A percentile compares a stretch with the other conserved stretches of the same genome.
Evolutionary conservation across 1,140 invertebrate species (phyloP).

Genomic region (Drosophila ogumai): DNA sequence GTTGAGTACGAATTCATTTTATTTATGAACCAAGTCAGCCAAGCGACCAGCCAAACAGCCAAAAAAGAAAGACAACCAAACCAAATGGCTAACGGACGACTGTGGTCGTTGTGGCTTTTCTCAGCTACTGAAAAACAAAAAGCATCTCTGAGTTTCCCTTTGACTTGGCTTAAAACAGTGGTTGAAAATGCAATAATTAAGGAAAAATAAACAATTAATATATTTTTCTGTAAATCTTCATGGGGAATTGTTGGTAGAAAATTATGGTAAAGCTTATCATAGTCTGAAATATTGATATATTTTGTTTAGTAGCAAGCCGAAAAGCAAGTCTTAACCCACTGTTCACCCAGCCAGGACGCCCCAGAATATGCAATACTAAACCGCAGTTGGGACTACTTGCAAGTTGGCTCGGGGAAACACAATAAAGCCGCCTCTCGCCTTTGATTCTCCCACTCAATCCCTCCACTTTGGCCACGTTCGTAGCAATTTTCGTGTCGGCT

Average conservation of each 20-base stretch:
- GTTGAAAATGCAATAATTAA: not conserved
- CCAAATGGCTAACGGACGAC: conserved; percentile 55
- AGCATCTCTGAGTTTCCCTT: conserved; percentile 7
- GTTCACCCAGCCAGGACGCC: conserved; percentile 16
- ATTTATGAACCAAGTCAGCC: conserved; percentile 79
- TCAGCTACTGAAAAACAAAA: conserved; percentile 36
- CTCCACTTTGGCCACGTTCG: conserved; percentile 51
- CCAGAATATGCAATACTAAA: conserved; percentile 49
- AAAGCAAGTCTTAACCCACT: conserved; percentile 33
- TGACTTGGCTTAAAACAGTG: conserved; percentile 5
- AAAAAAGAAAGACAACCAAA: conserved; percentile 50
- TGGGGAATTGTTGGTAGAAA: too few relatives aligned
- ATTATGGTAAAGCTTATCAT: too few relatives aligned
- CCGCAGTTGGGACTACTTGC: conserved; percentile 45
- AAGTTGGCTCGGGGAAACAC: conserved; percentile 28
- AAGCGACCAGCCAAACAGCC: conserved; percentile 67
- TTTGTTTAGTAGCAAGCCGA: too few relatives aligned
- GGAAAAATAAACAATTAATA: not conserved
- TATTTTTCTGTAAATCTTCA: too few relatives aligned
- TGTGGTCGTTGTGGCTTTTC: conserved; percentile 46
- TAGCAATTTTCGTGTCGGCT: conserved; percentile 79
- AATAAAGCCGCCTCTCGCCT: conserved; percentile 19
- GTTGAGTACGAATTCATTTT: conserved; percentile 79
- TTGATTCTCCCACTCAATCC: conserved; percentile 21
- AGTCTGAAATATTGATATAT: too few relatives aligned